These are phyloP conservation scores for Erebia aethiops DNA, from an alignment of 2,888 invertebrate species.

Conservation along the genomic window DNA sequence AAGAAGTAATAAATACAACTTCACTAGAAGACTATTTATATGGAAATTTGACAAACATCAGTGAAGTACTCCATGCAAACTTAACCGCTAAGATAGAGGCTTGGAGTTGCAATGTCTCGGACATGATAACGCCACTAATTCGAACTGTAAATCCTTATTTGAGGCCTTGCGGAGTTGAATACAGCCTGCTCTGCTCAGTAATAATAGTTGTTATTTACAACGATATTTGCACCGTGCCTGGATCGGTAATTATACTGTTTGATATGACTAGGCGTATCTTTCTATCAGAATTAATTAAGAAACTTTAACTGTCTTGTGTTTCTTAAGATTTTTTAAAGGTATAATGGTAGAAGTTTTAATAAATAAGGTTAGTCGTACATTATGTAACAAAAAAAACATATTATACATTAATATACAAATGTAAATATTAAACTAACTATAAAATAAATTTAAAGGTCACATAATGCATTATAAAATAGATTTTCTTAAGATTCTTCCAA, in stretches of 20 bases:
- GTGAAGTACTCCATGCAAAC: constrained; percentile 41
- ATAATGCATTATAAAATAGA: too few species aligned
- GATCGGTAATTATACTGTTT: constrained; percentile 57
- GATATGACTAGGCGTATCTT: background rate
- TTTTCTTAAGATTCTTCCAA: too few species aligned
- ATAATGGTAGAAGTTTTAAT: too few species aligned
- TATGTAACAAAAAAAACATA: too few species aligned
- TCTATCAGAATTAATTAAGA: too few species aligned
- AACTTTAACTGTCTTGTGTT: background rate
- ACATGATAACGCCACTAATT: constrained; percentile 84
- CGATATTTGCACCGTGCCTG: constrained; percentile 84
- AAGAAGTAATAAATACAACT: constrained; percentile 55
- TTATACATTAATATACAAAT: too few species aligned
- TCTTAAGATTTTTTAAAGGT: too few species aligned
- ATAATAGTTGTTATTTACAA: constrained; percentile 92
- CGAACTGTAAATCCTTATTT: constrained; percentile 88
- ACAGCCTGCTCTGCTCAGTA: constrained; percentile 91
- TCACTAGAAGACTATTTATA: constrained; percentile 44
- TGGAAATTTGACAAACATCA: constrained; percentile 27
- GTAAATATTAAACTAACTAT: too few species aligned
- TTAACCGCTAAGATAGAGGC: constrained; percentile 49
- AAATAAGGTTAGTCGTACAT: too few species aligned
- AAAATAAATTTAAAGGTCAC: too few species aligned
- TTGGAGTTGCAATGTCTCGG: constrained; percentile 73
- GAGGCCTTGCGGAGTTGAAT: constrained; percentile 92